Conservation (phyloP, 2,113 vertebrate genomes). For the Aramus guarauna region DNA sequence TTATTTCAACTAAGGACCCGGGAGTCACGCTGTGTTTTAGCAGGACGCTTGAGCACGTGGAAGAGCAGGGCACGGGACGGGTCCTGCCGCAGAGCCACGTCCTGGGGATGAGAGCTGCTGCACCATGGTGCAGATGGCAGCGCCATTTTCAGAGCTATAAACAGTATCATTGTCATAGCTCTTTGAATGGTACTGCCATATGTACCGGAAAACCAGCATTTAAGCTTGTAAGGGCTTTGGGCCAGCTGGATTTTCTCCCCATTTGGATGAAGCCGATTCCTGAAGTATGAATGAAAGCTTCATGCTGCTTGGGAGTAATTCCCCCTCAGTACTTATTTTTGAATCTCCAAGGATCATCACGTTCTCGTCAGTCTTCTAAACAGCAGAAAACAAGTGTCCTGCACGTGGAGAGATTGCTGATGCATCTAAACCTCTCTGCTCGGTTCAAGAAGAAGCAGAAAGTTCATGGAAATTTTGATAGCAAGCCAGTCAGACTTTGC, state of each 20-base stretch:
- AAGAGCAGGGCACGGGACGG: background rate
- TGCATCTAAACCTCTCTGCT: background rate
- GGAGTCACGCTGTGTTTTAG: background rate
- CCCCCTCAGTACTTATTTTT: background rate
- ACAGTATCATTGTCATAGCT: constrained; percentile 87
- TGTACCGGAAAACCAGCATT: constrained; percentile 75
- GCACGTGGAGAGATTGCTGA: background rate
- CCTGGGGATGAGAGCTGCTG: background rate
- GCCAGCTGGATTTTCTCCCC: constrained; percentile 20
- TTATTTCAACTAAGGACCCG: accelerated
- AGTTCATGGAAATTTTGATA: background rate
- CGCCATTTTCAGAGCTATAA: constrained; percentile 94
- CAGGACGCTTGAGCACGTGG: background rate
- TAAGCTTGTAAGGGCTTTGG: background rate
- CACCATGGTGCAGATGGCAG: constrained; percentile 82
- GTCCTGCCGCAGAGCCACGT: background rate
- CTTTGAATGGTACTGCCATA: constrained; percentile 95
- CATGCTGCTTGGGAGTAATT: background rate
- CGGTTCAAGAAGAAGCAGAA: background rate
- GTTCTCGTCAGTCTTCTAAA: background rate
- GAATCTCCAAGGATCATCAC: background rate
- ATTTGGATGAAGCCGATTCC: background rate
- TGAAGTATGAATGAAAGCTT: constrained; percentile 11
- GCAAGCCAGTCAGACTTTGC: background rate
- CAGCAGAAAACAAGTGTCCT: background rate